Base-by-base conservation (phyloP, 2,888 invertebrate species). In the Sicus ferrugineus region DNA sequence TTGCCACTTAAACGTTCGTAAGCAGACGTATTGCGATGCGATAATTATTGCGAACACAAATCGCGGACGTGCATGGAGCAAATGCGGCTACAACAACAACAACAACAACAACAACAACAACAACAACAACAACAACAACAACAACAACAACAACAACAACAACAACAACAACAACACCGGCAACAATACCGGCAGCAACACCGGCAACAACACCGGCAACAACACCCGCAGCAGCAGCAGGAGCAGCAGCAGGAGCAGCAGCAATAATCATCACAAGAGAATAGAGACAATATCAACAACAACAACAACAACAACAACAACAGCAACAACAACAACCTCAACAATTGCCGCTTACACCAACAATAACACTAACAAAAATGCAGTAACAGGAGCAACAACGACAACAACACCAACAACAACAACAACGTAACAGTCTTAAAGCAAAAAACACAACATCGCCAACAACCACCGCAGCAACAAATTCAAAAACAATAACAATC, bases 11-110 rank as follows among this genome's bases (percentile, higher is more conserved):
- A 46, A 63, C 42, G 61, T 63, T 28, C 63, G 48, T 30, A 63
- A 63, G 30, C 46, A 46, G 38, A 54, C 67, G 50, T 34, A 67
- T 59, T 67, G 58, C 65, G 65, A 65, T 65, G 65, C 67, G 59
- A 67, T 67, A 67, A 67, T 59, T 67, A 67, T 59, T 59, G 48
- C 58, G 58, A 59, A 59, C 48, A 23, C 28, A 31, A 31, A 56
- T 66, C 56, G 56, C 65, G 23, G 38, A 4, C n/a, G 19, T 34
- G 48, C 38, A 34, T 52, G 19, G 21, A 11, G 23, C 19, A 48
- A 54, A 31, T 46, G 50, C 62, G 42, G 30, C 38, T 16, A 26
- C 50, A 59, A 34, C 31, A 61, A 58, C 31, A 46, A 66, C 42
- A 7, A 30, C 14, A 34, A 38, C 34, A 65, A 54, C 52, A 38